These are phyloP conservation scores for Hiodon tergisus DNA, from an alignment of 2,113 vertebrate genomes.

Conservation along the genomic window DNA sequence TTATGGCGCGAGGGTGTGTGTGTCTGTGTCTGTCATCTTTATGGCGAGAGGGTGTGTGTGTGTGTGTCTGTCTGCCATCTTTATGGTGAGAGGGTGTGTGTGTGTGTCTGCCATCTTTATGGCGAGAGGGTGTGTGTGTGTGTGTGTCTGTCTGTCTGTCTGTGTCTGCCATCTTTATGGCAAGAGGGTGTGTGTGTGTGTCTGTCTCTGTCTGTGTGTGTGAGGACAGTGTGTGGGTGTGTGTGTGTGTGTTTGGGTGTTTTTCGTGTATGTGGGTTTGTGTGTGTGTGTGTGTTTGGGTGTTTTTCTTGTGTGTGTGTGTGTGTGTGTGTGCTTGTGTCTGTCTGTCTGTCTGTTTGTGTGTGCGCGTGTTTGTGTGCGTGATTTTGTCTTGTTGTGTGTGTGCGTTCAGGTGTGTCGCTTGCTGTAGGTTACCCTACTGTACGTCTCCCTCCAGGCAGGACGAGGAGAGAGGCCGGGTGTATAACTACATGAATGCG, in stretches of 20 bases:
- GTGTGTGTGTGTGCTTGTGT: slow-evolving; percentile 1
- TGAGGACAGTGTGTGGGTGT: background rate
- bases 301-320: background rate
- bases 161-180: too few species aligned
- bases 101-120: background rate
- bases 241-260: slow-evolving; percentile 2
- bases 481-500: slow-evolving; percentile 79
- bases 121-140: background rate
- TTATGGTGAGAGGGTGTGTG: background rate
- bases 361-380: too few species aligned
- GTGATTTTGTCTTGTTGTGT: too few species aligned
- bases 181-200: slow-evolving; percentile 7
- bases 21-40: too few species aligned
- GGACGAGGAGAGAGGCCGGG: slow-evolving; percentile 75
- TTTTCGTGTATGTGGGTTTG: background rate
- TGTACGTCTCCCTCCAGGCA: slow-evolving; percentile 54
- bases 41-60: background rate
- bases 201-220: too few species aligned
- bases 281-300: background rate
- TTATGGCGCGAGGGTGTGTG: too few species aligned
- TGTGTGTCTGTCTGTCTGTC: background rate
- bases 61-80: background rate
- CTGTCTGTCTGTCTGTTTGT: too few species aligned
- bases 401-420: too few species aligned
- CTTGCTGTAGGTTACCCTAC: background rate